Conservation (phyloP, 2,888 invertebrate species). For the Drosophila lutescens region DNA sequence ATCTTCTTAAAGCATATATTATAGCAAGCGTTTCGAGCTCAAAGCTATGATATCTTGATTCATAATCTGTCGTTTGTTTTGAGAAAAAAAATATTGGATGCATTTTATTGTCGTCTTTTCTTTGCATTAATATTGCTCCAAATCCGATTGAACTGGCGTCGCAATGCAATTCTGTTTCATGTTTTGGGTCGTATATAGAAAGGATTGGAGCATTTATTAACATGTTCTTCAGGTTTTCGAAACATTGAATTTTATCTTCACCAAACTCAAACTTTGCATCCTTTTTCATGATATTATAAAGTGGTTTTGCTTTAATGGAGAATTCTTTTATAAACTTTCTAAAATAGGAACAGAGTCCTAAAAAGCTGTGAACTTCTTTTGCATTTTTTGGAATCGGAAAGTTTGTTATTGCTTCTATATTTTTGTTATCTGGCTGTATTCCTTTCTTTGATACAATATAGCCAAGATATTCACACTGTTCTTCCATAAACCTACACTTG, state of each 20-base stretch:
- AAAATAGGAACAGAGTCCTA: not conserved
- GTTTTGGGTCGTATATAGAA: too few relatives aligned
- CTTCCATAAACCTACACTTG: not conserved
- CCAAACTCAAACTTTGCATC: not conserved
- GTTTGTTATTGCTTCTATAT: not conserved
- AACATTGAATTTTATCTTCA: not conserved
- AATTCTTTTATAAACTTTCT: not conserved
- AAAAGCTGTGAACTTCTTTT: not conserved
- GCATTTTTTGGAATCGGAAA: not conserved
- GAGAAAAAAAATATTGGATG: not conserved
- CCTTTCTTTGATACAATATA: not conserved
- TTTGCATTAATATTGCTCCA: not conserved
- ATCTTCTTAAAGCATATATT: not conserved
- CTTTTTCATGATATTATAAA: not conserved
- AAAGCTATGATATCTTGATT: slow-evolving; percentile 1
- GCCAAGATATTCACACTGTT: not conserved
- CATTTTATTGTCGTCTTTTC: not conserved
- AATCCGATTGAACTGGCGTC: not conserved
- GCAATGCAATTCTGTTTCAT: not conserved
- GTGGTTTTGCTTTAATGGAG: not conserved
- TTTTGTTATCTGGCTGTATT: not conserved
- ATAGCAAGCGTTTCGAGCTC: not conserved
- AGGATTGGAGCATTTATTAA: too few relatives aligned
- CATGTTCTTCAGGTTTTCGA: not conserved
- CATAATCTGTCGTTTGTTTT: slow-evolving; percentile 2